phyloP scores from a whole-genome alignment of 2,797 vertebrate genomes.

The Crenuchus spilurus region DNA sequence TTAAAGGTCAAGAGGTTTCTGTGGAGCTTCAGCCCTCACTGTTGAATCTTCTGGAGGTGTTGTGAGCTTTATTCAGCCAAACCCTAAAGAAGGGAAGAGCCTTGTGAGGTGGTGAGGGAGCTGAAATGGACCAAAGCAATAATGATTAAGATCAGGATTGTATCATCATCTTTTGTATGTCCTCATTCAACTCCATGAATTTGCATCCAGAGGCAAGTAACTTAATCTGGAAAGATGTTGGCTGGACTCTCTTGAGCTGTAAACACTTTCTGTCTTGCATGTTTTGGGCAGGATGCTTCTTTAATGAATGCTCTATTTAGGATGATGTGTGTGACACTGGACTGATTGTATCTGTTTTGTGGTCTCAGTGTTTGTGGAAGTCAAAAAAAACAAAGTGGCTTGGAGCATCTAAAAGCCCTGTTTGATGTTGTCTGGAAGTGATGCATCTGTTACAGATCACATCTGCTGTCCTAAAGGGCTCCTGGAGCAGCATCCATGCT shows the following conservation, averaged over 20 bases:
- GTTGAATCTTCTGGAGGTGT: too few species aligned
- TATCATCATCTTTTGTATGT: too few species aligned
- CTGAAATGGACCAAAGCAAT: too few species aligned
- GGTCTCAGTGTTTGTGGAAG: not conserved
- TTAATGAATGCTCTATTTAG: not conserved
- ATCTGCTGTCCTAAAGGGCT: not conserved
- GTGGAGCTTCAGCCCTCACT: too few species aligned
- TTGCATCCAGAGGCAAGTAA: slow-evolving; percentile 4
- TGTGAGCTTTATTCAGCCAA: too few species aligned
- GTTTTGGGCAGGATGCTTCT: not conserved
- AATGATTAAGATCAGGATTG: too few species aligned
- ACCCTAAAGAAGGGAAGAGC: too few species aligned
- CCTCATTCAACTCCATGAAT: too few species aligned
- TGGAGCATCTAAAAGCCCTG: too few species aligned
- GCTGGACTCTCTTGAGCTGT: slow-evolving; percentile 8
- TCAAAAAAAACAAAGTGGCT: not conserved
- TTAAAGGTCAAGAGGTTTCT: too few species aligned
- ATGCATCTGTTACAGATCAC: not conserved
- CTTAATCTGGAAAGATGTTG: slow-evolving; percentile 21
- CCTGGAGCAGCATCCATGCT: not conserved
- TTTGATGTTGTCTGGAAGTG: not conserved
- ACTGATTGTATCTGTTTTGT: not conserved
- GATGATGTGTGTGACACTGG: not conserved
- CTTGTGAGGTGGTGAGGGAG: too few species aligned
- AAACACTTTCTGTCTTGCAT: not conserved